Conservation (phyloP, 64 coral and sea anemone species). For the Anthopleura sola region DNA sequence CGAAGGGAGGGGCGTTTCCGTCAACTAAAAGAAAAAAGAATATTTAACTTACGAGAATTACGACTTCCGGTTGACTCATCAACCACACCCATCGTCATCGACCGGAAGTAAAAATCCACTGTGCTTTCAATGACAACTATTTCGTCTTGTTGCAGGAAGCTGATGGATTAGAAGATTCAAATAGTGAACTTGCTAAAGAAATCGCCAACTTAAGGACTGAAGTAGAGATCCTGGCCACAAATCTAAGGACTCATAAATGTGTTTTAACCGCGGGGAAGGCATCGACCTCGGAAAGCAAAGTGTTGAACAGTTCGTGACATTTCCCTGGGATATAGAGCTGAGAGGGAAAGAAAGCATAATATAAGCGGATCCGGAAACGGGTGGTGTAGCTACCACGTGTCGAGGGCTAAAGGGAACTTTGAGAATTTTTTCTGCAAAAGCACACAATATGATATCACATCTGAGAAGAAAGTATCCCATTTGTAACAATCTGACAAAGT, state of each 20-base stretch:
- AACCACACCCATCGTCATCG: background rate
- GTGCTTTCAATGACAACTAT: background rate
- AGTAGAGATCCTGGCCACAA: background rate
- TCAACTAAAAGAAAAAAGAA: background rate
- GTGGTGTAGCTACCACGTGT: background rate
- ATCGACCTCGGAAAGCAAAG: background rate
- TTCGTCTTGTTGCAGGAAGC: background rate
- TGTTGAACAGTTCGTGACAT: background rate
- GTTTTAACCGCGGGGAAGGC: background rate
- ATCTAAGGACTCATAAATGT: background rate
- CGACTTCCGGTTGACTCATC: background rate
- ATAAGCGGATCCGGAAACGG: background rate
- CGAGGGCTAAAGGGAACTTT: background rate
- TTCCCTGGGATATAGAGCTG: background rate
- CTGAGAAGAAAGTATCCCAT: no score
- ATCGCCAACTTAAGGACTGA: background rate
- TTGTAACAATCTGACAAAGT: no score
- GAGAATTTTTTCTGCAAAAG: background rate
- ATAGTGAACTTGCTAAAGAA: background rate
- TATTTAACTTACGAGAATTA: background rate
- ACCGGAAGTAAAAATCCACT: background rate
- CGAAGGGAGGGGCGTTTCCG: background rate
- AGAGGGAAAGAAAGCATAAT: background rate
- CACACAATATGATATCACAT: background rate
- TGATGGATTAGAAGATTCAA: background rate